Percentiles rank a stretch among this genome's conserved stretches.
Evolutionary conservation across 2,888 invertebrate genomes (phyloP).

Genomic region (Netelia fuscicornis): DNA sequence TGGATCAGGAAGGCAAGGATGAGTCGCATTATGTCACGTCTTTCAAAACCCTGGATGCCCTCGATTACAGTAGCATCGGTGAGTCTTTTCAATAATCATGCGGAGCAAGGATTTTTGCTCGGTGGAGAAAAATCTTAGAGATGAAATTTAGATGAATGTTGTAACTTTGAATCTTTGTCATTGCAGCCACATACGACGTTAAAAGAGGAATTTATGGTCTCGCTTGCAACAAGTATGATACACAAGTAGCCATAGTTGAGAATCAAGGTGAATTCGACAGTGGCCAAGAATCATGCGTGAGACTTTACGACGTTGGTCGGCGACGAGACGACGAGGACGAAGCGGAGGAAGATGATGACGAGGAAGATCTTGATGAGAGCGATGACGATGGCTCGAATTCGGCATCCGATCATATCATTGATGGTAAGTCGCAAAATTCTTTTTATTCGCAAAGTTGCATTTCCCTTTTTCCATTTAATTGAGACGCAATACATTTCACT

Average conservation of each 20-base stretch:
- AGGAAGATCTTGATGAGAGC: constrained; percentile 87
- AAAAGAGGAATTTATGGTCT: constrained; percentile 95
- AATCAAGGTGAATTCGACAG: constrained; percentile 93
- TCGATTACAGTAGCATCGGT: constrained; percentile 97
- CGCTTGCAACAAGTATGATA: constrained; percentile 93
- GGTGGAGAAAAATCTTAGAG: too few species aligned
- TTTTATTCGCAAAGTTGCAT: constrained; percentile 4
- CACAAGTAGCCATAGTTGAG: constrained; percentile 96
- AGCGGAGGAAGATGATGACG: constrained; percentile 89
- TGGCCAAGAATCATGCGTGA: constrained; percentile 95
- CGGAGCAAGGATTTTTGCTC: not conserved
- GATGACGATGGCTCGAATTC: constrained; percentile 87
- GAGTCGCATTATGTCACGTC: constrained; percentile 94
- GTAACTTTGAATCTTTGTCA: too few species aligned
- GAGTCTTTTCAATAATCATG: constrained; percentile 73
- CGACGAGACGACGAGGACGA: constrained; percentile 95
- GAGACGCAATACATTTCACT: not conserved
- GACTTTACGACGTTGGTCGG: constrained; percentile 96
- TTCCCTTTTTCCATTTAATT: constrained; percentile 15
- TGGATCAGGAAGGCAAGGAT: constrained; percentile 91
- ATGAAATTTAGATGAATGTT: too few species aligned
- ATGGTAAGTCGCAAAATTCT: constrained; percentile 75
- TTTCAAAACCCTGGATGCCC: constrained; percentile 97
- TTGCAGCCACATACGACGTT: constrained; percentile 95
- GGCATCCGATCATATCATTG: constrained; percentile 84